Evolutionary conservation across 2,113 vertebrate genomes (phyloP).

Genomic region (Archocentrus centrarchus): DNA sequence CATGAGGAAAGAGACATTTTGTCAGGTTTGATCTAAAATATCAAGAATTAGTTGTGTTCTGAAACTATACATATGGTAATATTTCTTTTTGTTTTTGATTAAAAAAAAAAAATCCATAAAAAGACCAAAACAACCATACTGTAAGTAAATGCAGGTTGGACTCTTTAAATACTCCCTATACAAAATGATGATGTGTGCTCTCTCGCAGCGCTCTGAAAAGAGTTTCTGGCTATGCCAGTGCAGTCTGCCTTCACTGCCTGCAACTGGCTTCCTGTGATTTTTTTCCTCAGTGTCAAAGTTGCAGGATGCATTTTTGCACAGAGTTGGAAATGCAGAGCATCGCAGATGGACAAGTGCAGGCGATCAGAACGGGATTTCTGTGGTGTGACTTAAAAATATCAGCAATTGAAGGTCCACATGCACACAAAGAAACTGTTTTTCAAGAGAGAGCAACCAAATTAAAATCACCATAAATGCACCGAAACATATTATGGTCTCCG

Average conservation of each 20-base stretch:
- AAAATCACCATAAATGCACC: neutral
- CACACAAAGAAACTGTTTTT: neutral
- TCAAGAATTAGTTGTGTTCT: neutral
- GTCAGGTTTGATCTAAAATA: neutral
- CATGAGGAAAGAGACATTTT: neutral
- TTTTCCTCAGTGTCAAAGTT: neutral
- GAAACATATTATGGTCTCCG: neutral
- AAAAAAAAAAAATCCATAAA: neutral
- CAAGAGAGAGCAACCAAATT: neutral
- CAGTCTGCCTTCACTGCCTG: neutral
- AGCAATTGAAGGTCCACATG: constrained; percentile 5
- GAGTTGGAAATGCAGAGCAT: neutral
- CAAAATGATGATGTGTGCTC: neutral
- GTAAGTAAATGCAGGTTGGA: neutral
- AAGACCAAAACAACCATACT: neutral
- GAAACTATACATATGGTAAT: fast-evolving
- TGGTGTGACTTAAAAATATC: neutral
- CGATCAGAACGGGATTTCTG: neutral
- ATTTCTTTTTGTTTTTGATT: neutral
- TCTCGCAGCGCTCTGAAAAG: neutral
- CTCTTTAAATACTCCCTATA: neutral
- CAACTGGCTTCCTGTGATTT: neutral
- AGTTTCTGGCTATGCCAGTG: neutral
- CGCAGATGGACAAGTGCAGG: neutral
- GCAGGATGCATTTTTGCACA: neutral